These are phyloP conservation scores for Thymelicus acteon DNA, from an alignment of 2,888 invertebrate genomes.

Conservation along the genomic window DNA sequence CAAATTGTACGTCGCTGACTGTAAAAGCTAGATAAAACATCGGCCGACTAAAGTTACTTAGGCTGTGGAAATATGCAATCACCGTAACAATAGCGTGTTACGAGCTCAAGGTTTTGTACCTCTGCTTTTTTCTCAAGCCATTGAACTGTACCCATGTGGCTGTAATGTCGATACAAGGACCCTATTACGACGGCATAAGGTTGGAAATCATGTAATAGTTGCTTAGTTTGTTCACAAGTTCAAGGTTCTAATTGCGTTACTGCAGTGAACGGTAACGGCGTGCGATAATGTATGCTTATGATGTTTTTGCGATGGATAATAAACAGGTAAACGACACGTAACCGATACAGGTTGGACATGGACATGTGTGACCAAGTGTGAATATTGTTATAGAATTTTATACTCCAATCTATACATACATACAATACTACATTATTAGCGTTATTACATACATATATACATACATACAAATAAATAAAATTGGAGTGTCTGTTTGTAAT, in stretches of 20 bases:
- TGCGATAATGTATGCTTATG: slow-evolving; percentile 19
- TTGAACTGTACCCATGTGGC: slow-evolving; percentile 42
- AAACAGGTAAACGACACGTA: background rate
- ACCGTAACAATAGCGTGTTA: slow-evolving; percentile 30
- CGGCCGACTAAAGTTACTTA: background rate
- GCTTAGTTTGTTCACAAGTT: slow-evolving; percentile 38
- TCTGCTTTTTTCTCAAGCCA: slow-evolving; percentile 43
- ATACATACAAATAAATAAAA: too few species aligned
- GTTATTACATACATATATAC: too few species aligned
- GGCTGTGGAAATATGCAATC: slow-evolving; percentile 27
- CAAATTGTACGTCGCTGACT: too few species aligned
- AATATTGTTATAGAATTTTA: too few species aligned
- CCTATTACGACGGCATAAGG: slow-evolving; percentile 34
- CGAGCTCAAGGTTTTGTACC: slow-evolving; percentile 29
- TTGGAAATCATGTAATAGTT: slow-evolving; percentile 21
- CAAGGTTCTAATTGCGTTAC: slow-evolving; percentile 40
- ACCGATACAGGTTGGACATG: too few species aligned
- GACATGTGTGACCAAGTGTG: too few species aligned
- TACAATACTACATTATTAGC: too few species aligned
- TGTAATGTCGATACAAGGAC: background rate
- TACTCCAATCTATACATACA: too few species aligned
- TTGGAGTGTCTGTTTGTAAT: too few species aligned
- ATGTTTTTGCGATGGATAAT: slow-evolving; percentile 9
- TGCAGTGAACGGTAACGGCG: slow-evolving; percentile 24
- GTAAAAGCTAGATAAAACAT: background rate